Conservation (phyloP, 2,113 vertebrate species). For the Sprattus sprattus region DNA sequence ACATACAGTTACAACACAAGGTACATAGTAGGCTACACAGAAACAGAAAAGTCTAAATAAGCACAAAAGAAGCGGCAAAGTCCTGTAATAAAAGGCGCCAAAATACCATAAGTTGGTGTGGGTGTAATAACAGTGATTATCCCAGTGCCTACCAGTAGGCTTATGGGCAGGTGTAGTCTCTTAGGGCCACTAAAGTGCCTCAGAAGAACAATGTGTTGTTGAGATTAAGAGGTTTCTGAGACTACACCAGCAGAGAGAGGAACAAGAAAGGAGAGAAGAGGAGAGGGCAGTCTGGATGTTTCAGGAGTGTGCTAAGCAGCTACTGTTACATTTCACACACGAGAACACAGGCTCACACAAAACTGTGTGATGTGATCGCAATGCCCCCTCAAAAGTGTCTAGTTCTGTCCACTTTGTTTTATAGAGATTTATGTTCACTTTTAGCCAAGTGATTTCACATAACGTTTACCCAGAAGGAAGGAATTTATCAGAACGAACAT, state of each 20-base stretch:
- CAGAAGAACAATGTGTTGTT: neutral
- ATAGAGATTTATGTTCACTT: neutral
- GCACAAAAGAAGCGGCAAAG: neutral
- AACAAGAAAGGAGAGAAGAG: neutral
- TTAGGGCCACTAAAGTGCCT: neutral
- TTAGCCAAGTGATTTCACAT: neutral
- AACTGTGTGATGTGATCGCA: neutral
- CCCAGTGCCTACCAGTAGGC: neutral
- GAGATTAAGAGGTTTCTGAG: neutral
- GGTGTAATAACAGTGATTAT: neutral
- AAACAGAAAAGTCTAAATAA: neutral
- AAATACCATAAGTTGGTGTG: neutral
- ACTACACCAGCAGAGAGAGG: neutral
- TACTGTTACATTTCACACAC: neutral
- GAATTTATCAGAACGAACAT: neutral
- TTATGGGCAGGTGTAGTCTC: neutral
- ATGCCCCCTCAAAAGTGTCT: neutral
- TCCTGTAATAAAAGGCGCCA: neutral
- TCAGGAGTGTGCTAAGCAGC: neutral
- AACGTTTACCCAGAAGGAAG: neutral
- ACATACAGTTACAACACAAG: neutral
- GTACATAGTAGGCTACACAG: neutral
- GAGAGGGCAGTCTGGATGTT: neutral
- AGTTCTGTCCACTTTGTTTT: neutral
- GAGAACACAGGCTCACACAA: neutral